phyloP scores from a whole-genome alignment of 1,140 invertebrate species.

The Drosophila pandora region DNA sequence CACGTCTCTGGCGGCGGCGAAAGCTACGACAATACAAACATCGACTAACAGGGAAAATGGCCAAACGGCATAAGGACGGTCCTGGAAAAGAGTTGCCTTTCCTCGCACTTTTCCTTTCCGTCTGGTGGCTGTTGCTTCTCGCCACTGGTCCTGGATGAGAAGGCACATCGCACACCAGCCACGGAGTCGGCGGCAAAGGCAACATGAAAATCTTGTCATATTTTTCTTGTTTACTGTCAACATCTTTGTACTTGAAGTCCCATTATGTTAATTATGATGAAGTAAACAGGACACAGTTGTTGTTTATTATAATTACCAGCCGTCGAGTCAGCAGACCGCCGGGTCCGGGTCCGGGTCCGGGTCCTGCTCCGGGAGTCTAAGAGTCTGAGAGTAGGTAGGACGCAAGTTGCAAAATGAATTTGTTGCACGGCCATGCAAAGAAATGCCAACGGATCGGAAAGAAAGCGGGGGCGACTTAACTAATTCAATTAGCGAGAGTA shows the following conservation, averaged over 20 bases:
- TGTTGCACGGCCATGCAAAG: slow-evolving; percentile 53
- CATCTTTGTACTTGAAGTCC: slow-evolving; percentile 82
- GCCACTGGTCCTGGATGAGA: slow-evolving; percentile 15
- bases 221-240: slow-evolving; percentile 82
- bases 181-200: slow-evolving; percentile 34
- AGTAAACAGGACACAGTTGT: slow-evolving; percentile 82
- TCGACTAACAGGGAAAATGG: slow-evolving; percentile 61
- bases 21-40: slow-evolving; percentile 73
- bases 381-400: slow-evolving; percentile 9
- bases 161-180: slow-evolving; percentile 50
- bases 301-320: slow-evolving; percentile 82
- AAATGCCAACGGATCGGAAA: background rate
- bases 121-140: slow-evolving; percentile 3
- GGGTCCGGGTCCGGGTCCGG: background rate
- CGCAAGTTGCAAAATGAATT: slow-evolving; percentile 66
- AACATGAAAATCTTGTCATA: slow-evolving; percentile 82
- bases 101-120: slow-evolving; percentile 4
- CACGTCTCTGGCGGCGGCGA: slow-evolving; percentile 18
- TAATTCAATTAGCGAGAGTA: slow-evolving; percentile 52
- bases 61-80: slow-evolving; percentile 46
- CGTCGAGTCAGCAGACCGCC: slow-evolving; percentile 59
- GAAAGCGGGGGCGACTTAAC: slow-evolving; percentile 19
- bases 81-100: slow-evolving; percentile 55
- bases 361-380: too few relatives aligned
- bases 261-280: slow-evolving; percentile 82